phyloP scores from a whole-genome alignment of 2,888 invertebrate genomes.

The Steromphala cineraria region DNA sequence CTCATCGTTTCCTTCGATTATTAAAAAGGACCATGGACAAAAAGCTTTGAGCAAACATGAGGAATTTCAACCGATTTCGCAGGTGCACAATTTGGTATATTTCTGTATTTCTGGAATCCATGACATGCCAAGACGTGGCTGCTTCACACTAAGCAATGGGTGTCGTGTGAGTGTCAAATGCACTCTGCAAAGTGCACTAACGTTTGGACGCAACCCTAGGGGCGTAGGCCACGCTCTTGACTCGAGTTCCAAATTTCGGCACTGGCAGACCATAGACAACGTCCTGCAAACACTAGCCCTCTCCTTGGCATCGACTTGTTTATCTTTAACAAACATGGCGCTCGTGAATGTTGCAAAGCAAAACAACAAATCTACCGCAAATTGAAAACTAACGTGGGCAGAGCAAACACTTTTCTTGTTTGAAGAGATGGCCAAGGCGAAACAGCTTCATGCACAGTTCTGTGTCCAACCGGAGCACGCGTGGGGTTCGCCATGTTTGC shows the following conservation, averaged over 20 bases:
- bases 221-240: not conserved
- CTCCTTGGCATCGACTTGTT: constrained; percentile 2
- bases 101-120: no score
- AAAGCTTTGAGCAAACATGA: no score
- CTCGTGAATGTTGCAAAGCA: constrained; percentile 19
- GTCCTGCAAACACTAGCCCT: constrained; percentile 4
- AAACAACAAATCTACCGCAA: constrained; percentile 16
- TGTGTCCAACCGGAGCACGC: constrained; percentile 9
- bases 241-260: not conserved
- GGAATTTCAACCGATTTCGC: no score
- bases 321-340: not conserved
- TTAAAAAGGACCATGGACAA: no score
- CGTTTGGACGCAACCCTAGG: not conserved
- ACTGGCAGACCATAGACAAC: not conserved
- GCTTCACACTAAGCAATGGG: not conserved
- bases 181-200: not conserved
- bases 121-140: no score
- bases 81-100: no score
- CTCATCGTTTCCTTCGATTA: no score
- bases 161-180: not conserved
- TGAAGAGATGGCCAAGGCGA: not conserved
- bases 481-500: not conserved
- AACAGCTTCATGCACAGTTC: not conserved
- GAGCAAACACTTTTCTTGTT: not conserved
- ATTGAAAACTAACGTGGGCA: constrained; percentile 7